Conservation (phyloP, 1,140 invertebrate species). For the Onthophagus taurus region DNA sequence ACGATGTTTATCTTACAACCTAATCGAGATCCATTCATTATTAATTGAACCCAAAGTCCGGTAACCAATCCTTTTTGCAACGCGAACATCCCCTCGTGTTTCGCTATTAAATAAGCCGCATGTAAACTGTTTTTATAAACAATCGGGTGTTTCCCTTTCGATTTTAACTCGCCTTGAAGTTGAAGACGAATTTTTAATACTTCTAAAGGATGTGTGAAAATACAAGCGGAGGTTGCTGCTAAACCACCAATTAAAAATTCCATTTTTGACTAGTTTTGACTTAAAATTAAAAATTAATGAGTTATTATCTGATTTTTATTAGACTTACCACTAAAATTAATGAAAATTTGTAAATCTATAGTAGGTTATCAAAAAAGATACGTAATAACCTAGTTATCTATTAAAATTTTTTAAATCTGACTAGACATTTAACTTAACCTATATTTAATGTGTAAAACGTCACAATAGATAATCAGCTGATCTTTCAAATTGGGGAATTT, state of each 20-base stretch:
- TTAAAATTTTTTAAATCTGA: too few relatives aligned
- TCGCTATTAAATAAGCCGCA: constrained; percentile 43
- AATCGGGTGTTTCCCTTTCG: constrained; percentile 48
- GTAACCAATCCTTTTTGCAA: constrained; percentile 82
- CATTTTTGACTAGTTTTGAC: too few relatives aligned
- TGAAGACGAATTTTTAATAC: constrained; percentile 83
- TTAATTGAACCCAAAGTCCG: constrained; percentile 41
- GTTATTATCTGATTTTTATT: too few relatives aligned
- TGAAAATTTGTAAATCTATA: too few relatives aligned
- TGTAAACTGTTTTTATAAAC: constrained; percentile 35
- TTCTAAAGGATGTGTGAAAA: constrained; percentile 64
- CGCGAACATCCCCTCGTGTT: constrained; percentile 51
- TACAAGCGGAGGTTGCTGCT: constrained; percentile 28
- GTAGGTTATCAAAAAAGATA: too few relatives aligned
- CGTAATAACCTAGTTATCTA: too few relatives aligned
- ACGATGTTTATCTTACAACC: constrained; percentile 3
- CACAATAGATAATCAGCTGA: too few relatives aligned
- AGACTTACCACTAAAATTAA: too few relatives aligned
- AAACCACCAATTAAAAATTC: constrained; percentile 33
- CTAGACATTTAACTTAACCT: too few relatives aligned
- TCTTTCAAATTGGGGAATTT: too few relatives aligned
- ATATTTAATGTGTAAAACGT: too few relatives aligned
- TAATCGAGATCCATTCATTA: constrained; percentile 21
- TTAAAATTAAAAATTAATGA: too few relatives aligned
- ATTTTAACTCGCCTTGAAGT: constrained; percentile 76